phyloP scores from a whole-genome alignment of 1,140 invertebrate species.

The Drosophila nigromelanica region DNA sequence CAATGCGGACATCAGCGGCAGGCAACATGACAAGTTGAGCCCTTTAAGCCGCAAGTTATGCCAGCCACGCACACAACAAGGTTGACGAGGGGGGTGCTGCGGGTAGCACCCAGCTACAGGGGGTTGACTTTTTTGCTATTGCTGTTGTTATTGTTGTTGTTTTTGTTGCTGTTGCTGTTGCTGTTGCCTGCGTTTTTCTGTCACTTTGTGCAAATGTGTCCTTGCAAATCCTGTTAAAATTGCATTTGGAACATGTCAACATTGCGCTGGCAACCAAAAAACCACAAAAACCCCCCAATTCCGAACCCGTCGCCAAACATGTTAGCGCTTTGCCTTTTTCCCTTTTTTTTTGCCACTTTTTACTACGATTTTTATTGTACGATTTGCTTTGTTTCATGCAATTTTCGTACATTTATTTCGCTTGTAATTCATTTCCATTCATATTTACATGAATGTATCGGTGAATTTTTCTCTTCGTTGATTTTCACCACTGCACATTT shows the following conservation, averaged over 20 bases:
- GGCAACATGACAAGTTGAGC: slow-evolving; percentile 78
- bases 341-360: slow-evolving; percentile 25
- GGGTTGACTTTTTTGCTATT: slow-evolving; percentile 58
- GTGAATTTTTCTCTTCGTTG: slow-evolving; percentile 48
- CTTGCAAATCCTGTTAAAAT: slow-evolving; percentile 83
- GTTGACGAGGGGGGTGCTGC: slow-evolving; percentile 6
- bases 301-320: slow-evolving; percentile 28
- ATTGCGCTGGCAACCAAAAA: slow-evolving; percentile 69
- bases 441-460: slow-evolving; percentile 74
- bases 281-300: slow-evolving; percentile 42
- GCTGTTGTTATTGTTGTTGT: neutral
- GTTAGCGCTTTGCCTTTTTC: slow-evolving; percentile 24
- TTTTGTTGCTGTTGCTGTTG: slow-evolving; percentile 44
- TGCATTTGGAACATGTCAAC: slow-evolving; percentile 82
- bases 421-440: slow-evolving; percentile 82
- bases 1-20: slow-evolving; percentile 71
- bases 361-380: slow-evolving; percentile 56
- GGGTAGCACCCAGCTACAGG: slow-evolving; percentile 12
- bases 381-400: slow-evolving; percentile 65
- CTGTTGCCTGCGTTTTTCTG: slow-evolving; percentile 79
- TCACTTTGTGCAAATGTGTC: slow-evolving; percentile 80
- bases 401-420: slow-evolving; percentile 78
- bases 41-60: slow-evolving; percentile 82
- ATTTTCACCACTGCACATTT: slow-evolving; percentile 58
- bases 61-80: slow-evolving; percentile 72